A percentile compares a stretch with the other conserved stretches of the same genome.
phyloP scores from a whole-genome alignment of 2,797 vertebrate species.

The Phrynocephalus guinanensis region DNA sequence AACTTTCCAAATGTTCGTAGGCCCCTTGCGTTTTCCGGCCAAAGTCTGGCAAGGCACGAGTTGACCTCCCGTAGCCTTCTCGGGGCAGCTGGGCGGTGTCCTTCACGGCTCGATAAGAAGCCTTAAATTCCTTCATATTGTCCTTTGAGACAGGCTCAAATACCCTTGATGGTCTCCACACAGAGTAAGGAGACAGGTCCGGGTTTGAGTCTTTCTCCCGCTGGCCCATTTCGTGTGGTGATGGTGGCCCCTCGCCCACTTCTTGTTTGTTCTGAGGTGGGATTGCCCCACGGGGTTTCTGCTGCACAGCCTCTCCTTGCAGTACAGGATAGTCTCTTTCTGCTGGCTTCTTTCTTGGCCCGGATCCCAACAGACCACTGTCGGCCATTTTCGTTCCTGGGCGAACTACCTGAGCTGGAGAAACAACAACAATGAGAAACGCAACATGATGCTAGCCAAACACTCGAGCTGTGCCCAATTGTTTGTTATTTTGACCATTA shows the following conservation, averaged over 20 bases:
- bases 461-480: not conserved
- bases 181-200: not conserved
- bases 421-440: not conserved
- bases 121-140: slow-evolving; percentile 16
- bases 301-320: not conserved
- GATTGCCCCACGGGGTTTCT: not conserved
- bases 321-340: not conserved
- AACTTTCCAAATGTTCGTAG: not conserved
- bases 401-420: not conserved
- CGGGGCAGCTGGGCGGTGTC: not conserved
- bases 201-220: not conserved
- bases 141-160: not conserved
- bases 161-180: not conserved
- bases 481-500: too few species aligned
- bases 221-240: not conserved
- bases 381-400: not conserved
- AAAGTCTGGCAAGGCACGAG: not conserved
- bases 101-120: not conserved
- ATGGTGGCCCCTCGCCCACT: not conserved
- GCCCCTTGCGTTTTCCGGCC: not conserved
- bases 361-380: not conserved
- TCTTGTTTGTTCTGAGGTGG: not conserved
- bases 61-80: not conserved
- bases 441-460: not conserved
- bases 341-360: not conserved